phyloP scores from a whole-genome alignment of 1,140 invertebrate genomes.

The Drosophila setifemur region DNA sequence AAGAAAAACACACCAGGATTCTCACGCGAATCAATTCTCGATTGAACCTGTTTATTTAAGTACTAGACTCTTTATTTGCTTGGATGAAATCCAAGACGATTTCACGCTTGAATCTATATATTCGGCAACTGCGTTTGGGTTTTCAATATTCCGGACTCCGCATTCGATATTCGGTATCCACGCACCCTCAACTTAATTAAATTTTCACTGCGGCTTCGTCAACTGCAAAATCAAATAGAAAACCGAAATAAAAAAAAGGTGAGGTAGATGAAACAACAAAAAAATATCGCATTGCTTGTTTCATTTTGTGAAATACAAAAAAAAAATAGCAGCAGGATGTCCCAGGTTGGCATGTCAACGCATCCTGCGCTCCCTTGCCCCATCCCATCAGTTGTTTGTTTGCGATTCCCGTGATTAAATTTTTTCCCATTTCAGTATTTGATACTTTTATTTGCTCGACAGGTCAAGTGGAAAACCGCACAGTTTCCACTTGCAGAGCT shows the following conservation, averaged over 20 bases:
- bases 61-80: constrained; percentile 65
- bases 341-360: constrained; percentile 69
- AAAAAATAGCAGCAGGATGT: constrained; percentile 39
- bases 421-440: constrained; percentile 47
- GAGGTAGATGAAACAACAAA: constrained; percentile 24
- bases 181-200: constrained; percentile 69
- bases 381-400: constrained; percentile 42
- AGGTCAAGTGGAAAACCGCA: constrained; percentile 65
- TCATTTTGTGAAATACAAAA: constrained; percentile 44
- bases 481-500: constrained; percentile 46
- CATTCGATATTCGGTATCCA: constrained; percentile 33
- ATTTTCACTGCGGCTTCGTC: constrained; percentile 79
- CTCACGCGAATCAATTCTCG: constrained; percentile 75
- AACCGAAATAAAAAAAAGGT: constrained; percentile 3
- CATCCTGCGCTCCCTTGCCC: constrained; percentile 10
- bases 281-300: constrained; percentile 81
- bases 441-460: constrained; percentile 75
- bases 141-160: neutral
- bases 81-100: constrained; percentile 72
- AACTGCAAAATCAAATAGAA: constrained; percentile 65
- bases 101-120: constrained; percentile 57
- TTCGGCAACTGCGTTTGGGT: constrained; percentile 25
- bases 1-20: constrained; percentile 68
- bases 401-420: constrained; percentile 73
- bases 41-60: constrained; percentile 46